Base-by-base conservation (phyloP, 2,797 vertebrate genomes). In the Benthosema pterotum region DNA sequence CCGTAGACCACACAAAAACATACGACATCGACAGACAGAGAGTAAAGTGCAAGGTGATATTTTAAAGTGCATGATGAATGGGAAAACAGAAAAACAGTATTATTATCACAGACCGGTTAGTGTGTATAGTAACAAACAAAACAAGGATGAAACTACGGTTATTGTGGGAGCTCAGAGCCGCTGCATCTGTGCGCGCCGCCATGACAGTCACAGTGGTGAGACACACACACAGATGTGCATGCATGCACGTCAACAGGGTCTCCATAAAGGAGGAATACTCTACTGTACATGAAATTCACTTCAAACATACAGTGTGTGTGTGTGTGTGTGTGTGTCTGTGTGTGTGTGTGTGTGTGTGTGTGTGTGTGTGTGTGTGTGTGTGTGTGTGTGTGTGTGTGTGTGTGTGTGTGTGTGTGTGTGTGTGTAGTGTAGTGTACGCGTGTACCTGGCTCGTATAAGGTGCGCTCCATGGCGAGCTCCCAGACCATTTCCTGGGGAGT, bases 401-500 rank as follows among this genome's bases (percentile, higher is more conserved):
- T 59, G 16, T 57, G 58, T 49, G 47, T 65, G 32, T 63, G 11
- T 47, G 2, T 17, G 42, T 58, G 55, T 6, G 22, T 0, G 22
- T 1, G 22, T 5, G 22, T 25, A n/a, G 15, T 13, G 14, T 25
- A n/a, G 42, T 57, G 59, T 1, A 9, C 4, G 4, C 46, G 11
- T 60, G n/a, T 91, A 99, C 97, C 97, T 99, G 76, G 97, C 96
- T 84, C 96, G 92, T 67, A 98, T 95, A 60, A 95, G 96, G 72
- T 97, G 96, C 11, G 96, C 95, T 73, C 95, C 94, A 4, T 96
- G 78, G 50, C 95, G 90, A 46, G 94, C 94, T 13, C 94, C 96
- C 49, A 97, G 87, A 13, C 95, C 95, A 0, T 98, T 99, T 52
- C 96, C 96, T 0, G 97, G 95, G 60, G 97, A 99, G 86, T 96